Evolutionary conservation across 2,797 vertebrate species (phyloP).

Genomic region (Anguilla anguilla): DNA sequence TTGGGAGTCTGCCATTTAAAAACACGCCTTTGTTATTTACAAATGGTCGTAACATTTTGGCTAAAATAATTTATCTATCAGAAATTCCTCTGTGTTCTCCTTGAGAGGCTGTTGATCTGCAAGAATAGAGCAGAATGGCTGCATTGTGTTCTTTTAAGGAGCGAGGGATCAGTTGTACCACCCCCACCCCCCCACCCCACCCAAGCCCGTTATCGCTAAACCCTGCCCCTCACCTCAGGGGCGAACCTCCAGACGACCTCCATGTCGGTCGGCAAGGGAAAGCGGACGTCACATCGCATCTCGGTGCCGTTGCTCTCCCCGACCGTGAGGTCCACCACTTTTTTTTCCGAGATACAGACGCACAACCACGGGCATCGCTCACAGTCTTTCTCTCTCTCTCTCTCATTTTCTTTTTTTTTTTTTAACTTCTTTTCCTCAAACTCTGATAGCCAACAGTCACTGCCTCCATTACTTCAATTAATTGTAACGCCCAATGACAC

Average conservation of each 20-base stretch:
- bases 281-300: slow-evolving; percentile 73
- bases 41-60: neutral
- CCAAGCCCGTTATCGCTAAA: neutral
- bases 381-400: neutral
- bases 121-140: neutral
- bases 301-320: slow-evolving; percentile 66
- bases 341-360: slow-evolving; percentile 34
- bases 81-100: neutral
- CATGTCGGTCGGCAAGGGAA: slow-evolving; percentile 65
- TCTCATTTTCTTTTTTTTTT: too few species aligned
- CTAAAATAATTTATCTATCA: neutral
- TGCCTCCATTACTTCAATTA: slow-evolving; percentile 61
- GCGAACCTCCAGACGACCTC: slow-evolving; percentile 77
- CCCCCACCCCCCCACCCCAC: slow-evolving; percentile 41
- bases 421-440: neutral
- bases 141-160: neutral
- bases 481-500: slow-evolving; percentile 70
- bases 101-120: neutral
- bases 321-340: slow-evolving; percentile 73
- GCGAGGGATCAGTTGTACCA: neutral
- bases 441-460: neutral
- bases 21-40: neutral
- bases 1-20: too few species aligned
- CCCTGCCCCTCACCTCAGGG: slow-evolving; percentile 32
- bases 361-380: neutral